Percentiles rank a stretch among this genome's conserved stretches.
Evolutionary conservation across 2,113 vertebrate genomes (phyloP).

Genomic region (Sturnus vulgaris): DNA sequence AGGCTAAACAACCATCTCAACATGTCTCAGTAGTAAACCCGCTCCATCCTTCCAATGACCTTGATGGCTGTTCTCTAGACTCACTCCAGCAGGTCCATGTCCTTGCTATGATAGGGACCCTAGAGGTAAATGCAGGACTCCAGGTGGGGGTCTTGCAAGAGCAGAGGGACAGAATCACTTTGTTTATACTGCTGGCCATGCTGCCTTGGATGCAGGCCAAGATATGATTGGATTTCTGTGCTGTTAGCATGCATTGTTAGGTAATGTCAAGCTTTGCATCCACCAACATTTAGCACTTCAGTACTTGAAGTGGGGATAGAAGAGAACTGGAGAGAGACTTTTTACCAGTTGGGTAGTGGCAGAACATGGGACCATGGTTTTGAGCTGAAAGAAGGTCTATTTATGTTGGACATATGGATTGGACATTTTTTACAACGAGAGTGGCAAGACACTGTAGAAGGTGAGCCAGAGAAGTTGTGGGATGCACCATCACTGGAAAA

Average conservation of each 20-base stretch:
- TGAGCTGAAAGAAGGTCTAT: fast-evolving
- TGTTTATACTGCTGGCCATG: neutral
- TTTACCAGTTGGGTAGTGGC: neutral
- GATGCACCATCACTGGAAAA: neutral
- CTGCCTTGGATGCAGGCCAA: neutral
- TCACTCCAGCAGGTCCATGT: neutral
- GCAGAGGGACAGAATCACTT: neutral
- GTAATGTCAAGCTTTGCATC: neutral
- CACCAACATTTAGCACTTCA: neutral
- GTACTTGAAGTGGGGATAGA: neutral
- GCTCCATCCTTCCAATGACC: neutral
- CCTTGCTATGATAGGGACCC: neutral
- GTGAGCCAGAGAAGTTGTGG: neutral
- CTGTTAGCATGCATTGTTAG: neutral
- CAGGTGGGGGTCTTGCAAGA: neutral
- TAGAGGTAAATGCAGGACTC: neutral
- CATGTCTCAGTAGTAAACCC: neutral
- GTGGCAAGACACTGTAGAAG: neutral
- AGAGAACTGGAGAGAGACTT: neutral
- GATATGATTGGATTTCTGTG: neutral
- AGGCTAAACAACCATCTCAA: neutral
- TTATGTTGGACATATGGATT: neutral
- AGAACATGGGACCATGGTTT: fast-evolving
- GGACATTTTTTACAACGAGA: neutral
- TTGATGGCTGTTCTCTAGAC: neutral